These are phyloP conservation scores for Apteryx mantelli DNA, from an alignment of 2,113 vertebrate species.

Conservation along the genomic window DNA sequence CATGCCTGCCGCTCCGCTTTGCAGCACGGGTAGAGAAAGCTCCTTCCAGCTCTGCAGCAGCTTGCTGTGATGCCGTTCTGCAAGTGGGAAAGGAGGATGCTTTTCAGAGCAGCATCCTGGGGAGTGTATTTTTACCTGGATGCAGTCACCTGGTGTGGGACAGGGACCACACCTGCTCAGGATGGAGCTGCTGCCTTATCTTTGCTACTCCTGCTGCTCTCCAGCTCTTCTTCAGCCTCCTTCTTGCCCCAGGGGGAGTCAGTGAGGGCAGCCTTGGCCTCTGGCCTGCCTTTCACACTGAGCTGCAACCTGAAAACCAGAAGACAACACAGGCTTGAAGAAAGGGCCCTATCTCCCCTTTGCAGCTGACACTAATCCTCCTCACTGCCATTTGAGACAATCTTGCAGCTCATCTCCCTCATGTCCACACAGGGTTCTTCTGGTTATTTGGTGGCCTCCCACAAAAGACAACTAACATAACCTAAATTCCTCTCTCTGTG, in stretches of 20 bases:
- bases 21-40: background rate
- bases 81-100: background rate
- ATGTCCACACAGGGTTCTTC: too few relatives aligned
- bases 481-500: too few relatives aligned
- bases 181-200: background rate
- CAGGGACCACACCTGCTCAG: background rate
- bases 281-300: rapidly evolving
- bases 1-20: background rate
- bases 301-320: background rate
- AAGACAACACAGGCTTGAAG: background rate
- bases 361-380: background rate
- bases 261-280: too few relatives aligned
- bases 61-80: background rate
- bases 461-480: too few relatives aligned
- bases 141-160: too few relatives aligned
- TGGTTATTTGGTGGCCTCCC: too few relatives aligned
- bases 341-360: background rate
- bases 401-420: too few relatives aligned
- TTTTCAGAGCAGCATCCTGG: background rate
- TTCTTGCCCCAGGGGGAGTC: too few relatives aligned
- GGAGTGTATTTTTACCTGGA: rapidly evolving
- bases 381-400: background rate
- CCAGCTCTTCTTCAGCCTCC: too few relatives aligned
- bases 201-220: background rate
- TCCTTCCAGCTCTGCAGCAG: background rate